Conservation (phyloP, 2,888 invertebrate species). For the Temnothorax unifasciatus region DNA sequence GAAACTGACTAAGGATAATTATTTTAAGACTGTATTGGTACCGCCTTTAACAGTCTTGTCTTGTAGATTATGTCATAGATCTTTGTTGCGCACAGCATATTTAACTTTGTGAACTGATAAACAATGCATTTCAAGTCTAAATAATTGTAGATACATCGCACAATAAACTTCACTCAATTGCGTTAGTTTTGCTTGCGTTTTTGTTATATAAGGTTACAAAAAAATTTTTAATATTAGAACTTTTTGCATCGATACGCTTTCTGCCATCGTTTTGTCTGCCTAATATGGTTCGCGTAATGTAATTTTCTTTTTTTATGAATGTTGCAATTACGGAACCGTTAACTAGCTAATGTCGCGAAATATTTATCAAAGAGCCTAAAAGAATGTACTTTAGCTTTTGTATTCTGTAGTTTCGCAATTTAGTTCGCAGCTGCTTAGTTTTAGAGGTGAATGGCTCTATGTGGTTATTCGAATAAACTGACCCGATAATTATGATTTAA, state of each 20-base stretch:
- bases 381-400: not conserved
- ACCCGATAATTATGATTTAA: not conserved
- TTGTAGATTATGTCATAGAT: conserved; percentile 67
- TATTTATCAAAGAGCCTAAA: conserved; percentile 1
- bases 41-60: conserved; percentile 71
- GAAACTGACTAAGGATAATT: conserved; percentile 64
- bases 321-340: conserved; percentile 10
- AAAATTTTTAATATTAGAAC: conserved; percentile 36
- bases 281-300: conserved; percentile 44
- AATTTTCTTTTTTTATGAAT: not conserved
- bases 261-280: conserved; percentile 61
- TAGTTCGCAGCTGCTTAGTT: not conserved
- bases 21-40: conserved; percentile 78
- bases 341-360: conserved; percentile 18
- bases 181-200: conserved; percentile 53
- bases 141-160: conserved; percentile 56
- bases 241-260: conserved; percentile 61
- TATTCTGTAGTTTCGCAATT: conserved; percentile 9
- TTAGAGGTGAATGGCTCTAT: conserved; percentile 17
- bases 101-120: conserved; percentile 68
- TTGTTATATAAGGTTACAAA: conserved; percentile 7
- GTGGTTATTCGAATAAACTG: conserved; percentile 5
- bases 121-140: conserved; percentile 67
- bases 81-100: conserved; percentile 64
- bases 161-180: conserved; percentile 54